Percentiles rank a stretch among this genome's conserved stretches.
Evolutionary conservation across 2,888 invertebrate genomes (phyloP).

Genomic region (Ornithoptera priamus): DNA sequence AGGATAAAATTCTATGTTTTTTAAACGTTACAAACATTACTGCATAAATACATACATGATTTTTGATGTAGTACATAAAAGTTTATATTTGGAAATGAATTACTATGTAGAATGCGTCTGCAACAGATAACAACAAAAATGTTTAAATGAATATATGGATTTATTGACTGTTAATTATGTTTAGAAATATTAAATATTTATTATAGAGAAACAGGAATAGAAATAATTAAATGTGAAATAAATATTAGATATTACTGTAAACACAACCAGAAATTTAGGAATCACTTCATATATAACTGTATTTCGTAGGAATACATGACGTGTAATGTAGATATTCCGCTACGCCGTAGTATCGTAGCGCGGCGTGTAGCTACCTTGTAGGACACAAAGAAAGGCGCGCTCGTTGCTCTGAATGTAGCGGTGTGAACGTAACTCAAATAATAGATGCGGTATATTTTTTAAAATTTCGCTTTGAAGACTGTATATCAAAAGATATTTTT

Average conservation of each 20-base stretch:
- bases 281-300: too few species aligned
- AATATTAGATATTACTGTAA: too few species aligned
- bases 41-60: background rate
- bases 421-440: conserved; percentile 8
- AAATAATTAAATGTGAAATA: too few species aligned
- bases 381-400: conserved; percentile 64
- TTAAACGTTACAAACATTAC: background rate
- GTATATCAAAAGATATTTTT: background rate
- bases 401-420: conserved; percentile 45
- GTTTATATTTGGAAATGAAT: too few species aligned
- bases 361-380: conserved; percentile 49
- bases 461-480: background rate
- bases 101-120: too few species aligned
- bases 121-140: too few species aligned
- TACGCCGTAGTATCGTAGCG: conserved; percentile 45
- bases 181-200: too few species aligned
- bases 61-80: too few species aligned
- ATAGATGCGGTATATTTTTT: conserved; percentile 2
- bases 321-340: conserved; percentile 33
- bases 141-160: too few species aligned
- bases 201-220: too few species aligned
- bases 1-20: background rate
- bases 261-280: background rate
- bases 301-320: background rate
- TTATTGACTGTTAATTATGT: too few species aligned